Base-by-base conservation (phyloP, 92 coral and sea anemone species). In the Epizoanthus rinbou region DNA sequence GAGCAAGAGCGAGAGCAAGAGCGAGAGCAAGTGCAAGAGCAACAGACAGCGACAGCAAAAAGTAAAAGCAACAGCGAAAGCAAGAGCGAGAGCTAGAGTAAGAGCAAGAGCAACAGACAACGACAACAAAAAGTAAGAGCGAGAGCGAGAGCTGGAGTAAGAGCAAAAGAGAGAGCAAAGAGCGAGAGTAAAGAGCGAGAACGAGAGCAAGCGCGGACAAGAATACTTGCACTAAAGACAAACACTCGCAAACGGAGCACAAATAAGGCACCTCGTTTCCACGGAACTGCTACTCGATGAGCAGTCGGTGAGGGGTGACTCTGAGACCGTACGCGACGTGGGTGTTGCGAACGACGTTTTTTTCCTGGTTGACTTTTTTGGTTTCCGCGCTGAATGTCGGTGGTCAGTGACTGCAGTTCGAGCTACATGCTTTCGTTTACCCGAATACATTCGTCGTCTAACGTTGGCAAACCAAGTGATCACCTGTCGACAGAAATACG, bases 401-500 rank as follows among this genome's bases (percentile, higher is more conserved):
- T 13, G 31, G n/a, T 17, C 35, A 31, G 2, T 17, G 2, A 31
- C 35, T 28, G 15, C 13, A 13, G 19, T 11, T 14, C 19, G 71
- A 25, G 39, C 8, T 25, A 19, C 18, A 22, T 43, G 75, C 75
- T 31, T 43, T 21, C 18, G 53, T 21, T 16, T n/a, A 13, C 56
- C 18, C 21, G 54, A 16, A 17, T 70, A 22, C 25, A 86, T 73
- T 57, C 91, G 84, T 50, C 93, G 80, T 74, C 93, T 64, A 11
- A 85, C 80, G 79, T 90, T 90, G 25, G 91, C 91, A 84, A 84
- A 90, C 93, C 93, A 90, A 3, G 93, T 90, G 45, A 80, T 90
- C 52, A 90, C 93, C 93, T 90, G 57, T 57, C 39, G 65, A 50
- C 75, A 73, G 50, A 65, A 9, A 65, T 15, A 11, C 28, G 22